These are phyloP conservation scores for Baryphthengus martii DNA, from an alignment of 2,113 vertebrate genomes.

Conservation along the genomic window DNA sequence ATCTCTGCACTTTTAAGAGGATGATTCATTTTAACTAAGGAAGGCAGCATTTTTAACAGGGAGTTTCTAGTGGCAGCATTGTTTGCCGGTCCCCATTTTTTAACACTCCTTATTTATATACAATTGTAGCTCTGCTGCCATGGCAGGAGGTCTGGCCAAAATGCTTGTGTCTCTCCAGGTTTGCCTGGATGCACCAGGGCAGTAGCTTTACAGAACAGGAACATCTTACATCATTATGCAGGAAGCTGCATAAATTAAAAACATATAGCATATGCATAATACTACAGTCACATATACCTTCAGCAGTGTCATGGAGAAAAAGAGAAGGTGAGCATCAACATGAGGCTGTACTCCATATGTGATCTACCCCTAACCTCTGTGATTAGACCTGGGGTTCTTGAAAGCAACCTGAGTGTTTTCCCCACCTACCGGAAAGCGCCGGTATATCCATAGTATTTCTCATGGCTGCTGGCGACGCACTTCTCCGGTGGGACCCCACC, in stretches of 20 bases:
- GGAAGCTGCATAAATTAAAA: not conserved
- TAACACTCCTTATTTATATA: not conserved
- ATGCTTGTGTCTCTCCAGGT: not conserved
- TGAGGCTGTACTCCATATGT: not conserved
- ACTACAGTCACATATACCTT: not conserved
- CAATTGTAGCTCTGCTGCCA: not conserved
- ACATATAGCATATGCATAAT: rapidly evolving
- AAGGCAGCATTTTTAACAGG: not conserved
- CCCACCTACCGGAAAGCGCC: conserved; percentile 83
- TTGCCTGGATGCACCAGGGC: not conserved
- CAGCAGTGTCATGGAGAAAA: not conserved
- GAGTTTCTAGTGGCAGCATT: not conserved
- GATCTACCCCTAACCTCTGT: not conserved
- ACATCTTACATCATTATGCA: not conserved
- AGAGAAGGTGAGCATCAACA: not conserved
- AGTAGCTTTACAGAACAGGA: rapidly evolving
- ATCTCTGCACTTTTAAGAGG: not conserved
- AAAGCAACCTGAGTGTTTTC: not conserved
- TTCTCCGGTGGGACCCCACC: conserved; percentile 50
- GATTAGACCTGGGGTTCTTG: not conserved
- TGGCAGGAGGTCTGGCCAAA: not conserved
- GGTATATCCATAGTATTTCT: conserved; percentile 81
- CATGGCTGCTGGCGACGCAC: conserved; percentile 76
- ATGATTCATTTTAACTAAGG: not conserved
- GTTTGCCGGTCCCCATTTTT: not conserved